phyloP scores from a whole-genome alignment of 2,797 vertebrate genomes.

The Bufotes viridis region DNA sequence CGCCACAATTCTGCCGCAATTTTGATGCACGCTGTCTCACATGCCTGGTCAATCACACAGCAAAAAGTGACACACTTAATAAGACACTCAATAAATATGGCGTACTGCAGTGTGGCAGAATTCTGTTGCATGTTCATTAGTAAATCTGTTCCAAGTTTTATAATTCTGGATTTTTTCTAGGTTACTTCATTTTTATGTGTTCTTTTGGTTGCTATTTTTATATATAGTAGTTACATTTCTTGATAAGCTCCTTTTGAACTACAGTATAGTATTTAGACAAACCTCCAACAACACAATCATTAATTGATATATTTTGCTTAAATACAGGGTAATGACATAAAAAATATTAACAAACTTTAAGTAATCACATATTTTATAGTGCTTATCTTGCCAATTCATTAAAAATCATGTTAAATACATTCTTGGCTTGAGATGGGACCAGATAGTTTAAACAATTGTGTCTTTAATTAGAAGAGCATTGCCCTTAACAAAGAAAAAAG shows the following conservation, averaged over 20 bases:
- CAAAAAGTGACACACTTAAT: too few species aligned
- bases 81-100: too few species aligned
- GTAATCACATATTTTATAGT: neutral
- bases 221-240: neutral
- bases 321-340: conserved; percentile 2
- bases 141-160: too few species aligned
- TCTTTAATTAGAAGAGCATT: neutral
- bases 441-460: neutral
- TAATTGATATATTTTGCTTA: neutral
- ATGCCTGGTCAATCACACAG: too few species aligned
- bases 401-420: neutral
- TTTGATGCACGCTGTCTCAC: too few species aligned
- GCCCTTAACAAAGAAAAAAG: neutral
- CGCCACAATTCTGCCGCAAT: too few species aligned
- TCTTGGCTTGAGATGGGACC: neutral
- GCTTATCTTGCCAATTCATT: neutral
- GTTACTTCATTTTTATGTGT: neutral
- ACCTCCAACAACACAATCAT: neutral
- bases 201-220: neutral
- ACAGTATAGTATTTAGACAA: neutral
- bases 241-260: neutral
- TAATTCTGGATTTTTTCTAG: neutral
- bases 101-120: too few species aligned
- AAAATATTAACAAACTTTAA: conserved; percentile 13
- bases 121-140: too few species aligned